Conservation (phyloP, 2,113 vertebrate species). For the Chionis minor region DNA sequence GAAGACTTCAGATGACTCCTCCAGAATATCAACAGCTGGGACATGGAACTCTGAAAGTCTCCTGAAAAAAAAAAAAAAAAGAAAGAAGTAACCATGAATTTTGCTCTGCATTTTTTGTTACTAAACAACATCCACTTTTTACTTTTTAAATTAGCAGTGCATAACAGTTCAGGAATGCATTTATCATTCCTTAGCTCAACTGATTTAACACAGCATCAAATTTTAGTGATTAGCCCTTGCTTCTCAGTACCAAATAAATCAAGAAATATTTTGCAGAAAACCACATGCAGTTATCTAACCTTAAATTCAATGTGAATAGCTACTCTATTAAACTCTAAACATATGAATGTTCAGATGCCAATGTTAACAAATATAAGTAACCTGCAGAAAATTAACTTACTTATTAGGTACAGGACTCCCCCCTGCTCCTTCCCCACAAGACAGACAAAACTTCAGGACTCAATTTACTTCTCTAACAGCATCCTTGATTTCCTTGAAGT, state of each 20-base stretch:
- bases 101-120: background rate
- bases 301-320: background rate
- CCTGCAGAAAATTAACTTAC: background rate
- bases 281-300: background rate
- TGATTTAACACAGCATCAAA: background rate
- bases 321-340: background rate
- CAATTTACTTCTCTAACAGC: background rate
- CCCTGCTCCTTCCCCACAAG: fast-evolving
- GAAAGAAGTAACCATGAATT: background rate
- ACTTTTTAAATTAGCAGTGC: background rate
- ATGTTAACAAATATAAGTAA: background rate
- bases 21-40: conserved; percentile 78
- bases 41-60: conserved; percentile 68
- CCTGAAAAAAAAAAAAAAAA: background rate
- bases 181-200: background rate
- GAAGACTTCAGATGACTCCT: conserved; percentile 42
- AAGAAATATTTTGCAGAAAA: background rate
- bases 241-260: background rate
- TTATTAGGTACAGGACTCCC: background rate
- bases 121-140: background rate
- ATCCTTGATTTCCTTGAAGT: background rate
- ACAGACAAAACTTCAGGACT: background rate
- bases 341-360: background rate
- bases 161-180: background rate
- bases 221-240: background rate